These are phyloP conservation scores for Athetis lepigone DNA, from an alignment of 2,888 invertebrate genomes.

Conservation along the genomic window DNA sequence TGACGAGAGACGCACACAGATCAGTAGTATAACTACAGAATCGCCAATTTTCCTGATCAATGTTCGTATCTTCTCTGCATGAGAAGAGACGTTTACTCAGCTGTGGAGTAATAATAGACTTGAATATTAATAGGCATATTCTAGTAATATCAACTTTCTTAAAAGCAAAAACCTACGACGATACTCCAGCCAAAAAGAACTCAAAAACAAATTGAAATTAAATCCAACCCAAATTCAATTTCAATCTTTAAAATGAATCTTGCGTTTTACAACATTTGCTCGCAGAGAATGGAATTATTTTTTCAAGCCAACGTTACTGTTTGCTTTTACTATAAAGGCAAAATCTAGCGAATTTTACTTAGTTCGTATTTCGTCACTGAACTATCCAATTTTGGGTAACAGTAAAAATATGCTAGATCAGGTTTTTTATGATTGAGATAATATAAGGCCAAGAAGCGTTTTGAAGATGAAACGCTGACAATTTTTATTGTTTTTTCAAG, in stretches of 20 bases:
- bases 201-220: constrained; percentile 30
- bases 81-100: too few species aligned
- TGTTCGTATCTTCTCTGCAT: too few species aligned
- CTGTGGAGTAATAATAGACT: too few species aligned
- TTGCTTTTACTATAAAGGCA: constrained; percentile 7
- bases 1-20: too few species aligned
- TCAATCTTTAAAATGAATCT: constrained; percentile 18
- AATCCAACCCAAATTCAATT: constrained; percentile 17
- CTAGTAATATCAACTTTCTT: constrained; percentile 1
- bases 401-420: constrained; percentile 64
- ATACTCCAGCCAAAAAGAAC: constrained; percentile 4
- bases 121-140: too few species aligned
- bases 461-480: not conserved
- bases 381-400: constrained; percentile 52
- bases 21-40: too few species aligned
- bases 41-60: too few species aligned
- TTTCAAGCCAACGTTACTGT: constrained; percentile 15
- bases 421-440: constrained; percentile 34
- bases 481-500: not conserved
- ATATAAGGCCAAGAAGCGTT: constrained; percentile 13
- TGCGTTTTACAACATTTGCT: constrained; percentile 1
- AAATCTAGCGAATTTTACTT: constrained; percentile 12
- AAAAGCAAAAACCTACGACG: not conserved
- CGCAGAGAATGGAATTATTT: constrained; percentile 18
- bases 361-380: constrained; percentile 29